Conservation (phyloP, 1,140 invertebrate species). For the Nomia melanderi region DNA sequence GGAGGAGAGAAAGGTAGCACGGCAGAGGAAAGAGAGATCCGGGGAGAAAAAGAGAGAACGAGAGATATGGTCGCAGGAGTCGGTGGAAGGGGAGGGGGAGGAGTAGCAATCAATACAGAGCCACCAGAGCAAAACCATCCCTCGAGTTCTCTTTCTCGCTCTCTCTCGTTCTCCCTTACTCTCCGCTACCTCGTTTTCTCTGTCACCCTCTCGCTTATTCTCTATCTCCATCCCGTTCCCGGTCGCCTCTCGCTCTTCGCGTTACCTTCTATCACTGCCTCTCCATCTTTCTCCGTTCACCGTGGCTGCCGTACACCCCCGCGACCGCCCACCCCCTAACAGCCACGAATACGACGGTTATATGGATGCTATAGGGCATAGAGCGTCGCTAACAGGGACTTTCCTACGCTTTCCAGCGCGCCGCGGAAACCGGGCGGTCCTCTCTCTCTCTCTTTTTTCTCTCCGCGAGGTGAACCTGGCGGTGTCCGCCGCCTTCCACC, state of each 20-base stretch:
- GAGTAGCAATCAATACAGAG: constrained; percentile 76
- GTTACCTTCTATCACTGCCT: constrained; percentile 24
- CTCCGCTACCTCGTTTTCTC: neutral
- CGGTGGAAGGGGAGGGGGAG: constrained; percentile 61
- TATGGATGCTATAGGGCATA: constrained; percentile 61
- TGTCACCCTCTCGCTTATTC: neutral
- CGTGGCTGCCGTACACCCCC: neutral
- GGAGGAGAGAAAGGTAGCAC: constrained; percentile 37
- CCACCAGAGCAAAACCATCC: constrained; percentile 76
- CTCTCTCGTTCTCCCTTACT: constrained; percentile 11
- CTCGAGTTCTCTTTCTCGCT: constrained; percentile 51
- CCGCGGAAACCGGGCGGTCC: constrained; percentile 9
- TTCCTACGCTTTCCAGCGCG: constrained; percentile 52
- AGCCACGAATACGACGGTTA: constrained; percentile 69
- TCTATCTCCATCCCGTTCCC: neutral
- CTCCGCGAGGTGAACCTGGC: too few species aligned
- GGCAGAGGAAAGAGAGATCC: constrained; percentile 31
- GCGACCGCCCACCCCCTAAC: constrained; percentile 42
- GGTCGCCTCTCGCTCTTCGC: constrained; percentile 18
- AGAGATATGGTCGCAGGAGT: constrained; percentile 62
- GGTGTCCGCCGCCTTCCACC: too few species aligned
- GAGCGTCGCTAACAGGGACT: constrained; percentile 65
- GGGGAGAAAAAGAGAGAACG: constrained; percentile 51
- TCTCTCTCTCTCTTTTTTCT: neutral
- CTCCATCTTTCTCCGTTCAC: constrained; percentile 23